Conservation (phyloP, 2,113 vertebrate genomes). For the Callospermophilus lateralis region DNA sequence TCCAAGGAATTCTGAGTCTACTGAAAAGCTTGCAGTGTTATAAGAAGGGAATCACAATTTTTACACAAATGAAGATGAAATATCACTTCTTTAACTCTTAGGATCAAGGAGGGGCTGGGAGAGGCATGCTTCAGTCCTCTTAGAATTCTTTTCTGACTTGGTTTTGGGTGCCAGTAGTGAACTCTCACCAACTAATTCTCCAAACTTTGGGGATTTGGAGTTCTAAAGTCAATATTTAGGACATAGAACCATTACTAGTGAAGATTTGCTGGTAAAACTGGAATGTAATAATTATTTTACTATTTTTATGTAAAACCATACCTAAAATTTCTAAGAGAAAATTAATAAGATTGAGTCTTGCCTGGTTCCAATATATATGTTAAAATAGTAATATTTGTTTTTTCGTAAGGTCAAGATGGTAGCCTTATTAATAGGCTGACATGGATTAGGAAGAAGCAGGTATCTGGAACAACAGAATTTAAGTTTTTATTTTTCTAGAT, state of each 20-base stretch:
- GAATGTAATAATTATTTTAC: conserved; percentile 1
- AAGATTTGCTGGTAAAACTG: not conserved
- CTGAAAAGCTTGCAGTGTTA: not conserved
- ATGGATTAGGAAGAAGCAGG: not conserved
- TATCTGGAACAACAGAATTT: not conserved
- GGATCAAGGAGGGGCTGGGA: not conserved
- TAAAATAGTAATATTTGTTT: conserved; percentile 13
- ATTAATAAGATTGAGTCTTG: not conserved
- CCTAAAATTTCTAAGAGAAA: conserved; percentile 3
- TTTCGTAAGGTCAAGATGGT: not conserved
- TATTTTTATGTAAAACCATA: conserved; percentile 21
- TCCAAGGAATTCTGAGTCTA: not conserved
- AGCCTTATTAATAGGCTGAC: not conserved
- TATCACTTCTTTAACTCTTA: not conserved
- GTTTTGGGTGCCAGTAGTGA: not conserved
- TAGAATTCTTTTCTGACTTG: not conserved
- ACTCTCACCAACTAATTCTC: not conserved
- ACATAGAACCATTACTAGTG: not conserved
- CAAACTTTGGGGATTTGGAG: not conserved
- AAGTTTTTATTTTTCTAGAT: not conserved
- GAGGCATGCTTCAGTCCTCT: not conserved
- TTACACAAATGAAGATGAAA: not conserved
- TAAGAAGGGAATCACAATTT: not conserved
- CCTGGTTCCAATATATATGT: not conserved
- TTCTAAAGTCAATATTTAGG: conserved; percentile 31